phyloP scores from a whole-genome alignment of 1,140 invertebrate species.

The Chironomus striatipennis region DNA sequence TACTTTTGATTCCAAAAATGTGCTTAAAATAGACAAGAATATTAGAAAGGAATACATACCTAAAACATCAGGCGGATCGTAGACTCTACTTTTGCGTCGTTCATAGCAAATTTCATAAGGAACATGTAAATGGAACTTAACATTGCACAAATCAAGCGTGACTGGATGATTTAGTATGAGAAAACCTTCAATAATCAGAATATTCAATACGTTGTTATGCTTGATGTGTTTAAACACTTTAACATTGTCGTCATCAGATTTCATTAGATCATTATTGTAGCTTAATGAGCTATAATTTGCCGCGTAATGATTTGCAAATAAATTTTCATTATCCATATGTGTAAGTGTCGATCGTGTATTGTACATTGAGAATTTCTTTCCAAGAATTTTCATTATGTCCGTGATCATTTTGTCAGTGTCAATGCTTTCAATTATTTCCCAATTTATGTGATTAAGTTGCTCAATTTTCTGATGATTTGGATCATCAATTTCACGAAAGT shows the following conservation, averaged over 20 bases:
- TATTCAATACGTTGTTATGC: slow-evolving; percentile 38
- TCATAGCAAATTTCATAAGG: slow-evolving; percentile 54
- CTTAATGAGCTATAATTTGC: slow-evolving; percentile 28
- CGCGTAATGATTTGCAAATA: slow-evolving; percentile 30
- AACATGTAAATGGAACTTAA: slow-evolving; percentile 64
- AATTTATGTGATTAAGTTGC: slow-evolving; percentile 65
- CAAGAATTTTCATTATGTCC: slow-evolving; percentile 45
- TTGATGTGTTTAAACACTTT: slow-evolving; percentile 28
- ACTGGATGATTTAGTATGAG: slow-evolving; percentile 60
- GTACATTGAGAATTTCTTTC: slow-evolving; percentile 27
- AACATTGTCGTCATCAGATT: slow-evolving; percentile 11
- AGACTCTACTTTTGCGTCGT: slow-evolving; percentile 51
- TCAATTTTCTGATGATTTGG: slow-evolving; percentile 54
- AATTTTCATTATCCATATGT: slow-evolving; percentile 32
- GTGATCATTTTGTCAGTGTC: slow-evolving; percentile 64
- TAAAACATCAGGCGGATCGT: slow-evolving; percentile 63
- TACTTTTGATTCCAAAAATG: too few relatives aligned
- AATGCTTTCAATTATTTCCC: slow-evolving; percentile 61
- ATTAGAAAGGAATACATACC: not conserved
- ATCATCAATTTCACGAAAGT: slow-evolving; percentile 61
- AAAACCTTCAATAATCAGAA: slow-evolving; percentile 69
- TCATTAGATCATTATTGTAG: slow-evolving; percentile 24
- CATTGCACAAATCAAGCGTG: slow-evolving; percentile 53
- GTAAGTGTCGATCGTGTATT: not conserved
- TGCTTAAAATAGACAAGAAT: too few relatives aligned